These are phyloP conservation scores for Gymnoscelis rufifasciata DNA, from an alignment of 2,888 invertebrate genomes.

Conservation along the genomic window DNA sequence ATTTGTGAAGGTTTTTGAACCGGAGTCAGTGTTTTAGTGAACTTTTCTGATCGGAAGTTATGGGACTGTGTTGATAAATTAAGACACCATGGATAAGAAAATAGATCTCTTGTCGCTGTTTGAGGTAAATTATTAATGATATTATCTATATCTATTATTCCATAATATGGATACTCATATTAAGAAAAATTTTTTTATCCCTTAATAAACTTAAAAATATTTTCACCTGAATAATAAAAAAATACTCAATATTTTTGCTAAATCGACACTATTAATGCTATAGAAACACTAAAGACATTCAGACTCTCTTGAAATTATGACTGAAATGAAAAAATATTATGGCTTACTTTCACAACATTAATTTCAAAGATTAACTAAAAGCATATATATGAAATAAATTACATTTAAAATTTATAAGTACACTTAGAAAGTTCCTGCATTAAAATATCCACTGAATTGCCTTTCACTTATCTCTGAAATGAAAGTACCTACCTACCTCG, in stretches of 20 bases:
- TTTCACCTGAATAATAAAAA: no score
- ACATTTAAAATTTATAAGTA: not conserved
- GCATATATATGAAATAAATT: not conserved
- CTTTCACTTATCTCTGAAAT: slow-evolving; percentile 49
- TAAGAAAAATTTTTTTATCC: no score
- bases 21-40: slow-evolving; percentile 33
- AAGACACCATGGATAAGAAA: slow-evolving; percentile 69
- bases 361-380: no score
- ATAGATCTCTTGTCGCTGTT: slow-evolving; percentile 71
- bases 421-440: slow-evolving; percentile 15
- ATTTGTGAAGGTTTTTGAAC: slow-evolving; percentile 36
- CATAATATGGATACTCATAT: no score
- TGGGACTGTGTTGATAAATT: slow-evolving; percentile 45
- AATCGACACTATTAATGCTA: no score
- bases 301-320: no score
- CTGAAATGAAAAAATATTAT: no score
- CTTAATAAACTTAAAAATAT: no score
- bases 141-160: no score
- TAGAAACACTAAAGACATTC: no score
- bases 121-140: slow-evolving; percentile 54
- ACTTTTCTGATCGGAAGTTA: slow-evolving; percentile 40
- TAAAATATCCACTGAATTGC: slow-evolving; percentile 21
- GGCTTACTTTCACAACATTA: no score
- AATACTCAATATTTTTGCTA: no score
- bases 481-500: slow-evolving; percentile 44